These are phyloP conservation scores for Anthrax anthrax DNA, from an alignment of 2,888 invertebrate genomes.

Conservation along the genomic window DNA sequence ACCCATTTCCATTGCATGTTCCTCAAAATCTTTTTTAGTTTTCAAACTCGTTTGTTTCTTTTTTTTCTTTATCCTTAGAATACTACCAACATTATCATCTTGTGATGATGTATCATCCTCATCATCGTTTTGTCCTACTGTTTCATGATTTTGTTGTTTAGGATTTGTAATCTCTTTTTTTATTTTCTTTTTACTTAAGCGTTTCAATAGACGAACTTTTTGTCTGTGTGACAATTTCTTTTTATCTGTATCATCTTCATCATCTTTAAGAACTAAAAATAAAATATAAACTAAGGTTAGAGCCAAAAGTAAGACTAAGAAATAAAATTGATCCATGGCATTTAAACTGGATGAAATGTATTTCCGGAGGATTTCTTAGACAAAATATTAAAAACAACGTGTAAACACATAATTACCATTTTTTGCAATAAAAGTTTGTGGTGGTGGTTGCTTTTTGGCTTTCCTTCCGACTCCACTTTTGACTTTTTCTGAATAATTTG, in stretches of 20 bases:
- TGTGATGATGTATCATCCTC: slow-evolving; percentile 12
- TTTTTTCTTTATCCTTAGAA: too few relatives aligned
- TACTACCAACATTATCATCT: background rate
- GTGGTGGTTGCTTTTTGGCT: slow-evolving; percentile 72
- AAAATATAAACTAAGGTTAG: background rate
- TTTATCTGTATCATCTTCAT: slow-evolving; percentile 36
- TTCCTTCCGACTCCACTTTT: slow-evolving; percentile 79
- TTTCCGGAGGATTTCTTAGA: too few relatives aligned
- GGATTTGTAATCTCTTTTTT: slow-evolving; percentile 15
- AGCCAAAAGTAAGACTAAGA: slow-evolving; percentile 2
- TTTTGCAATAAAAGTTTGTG: slow-evolving; percentile 26
- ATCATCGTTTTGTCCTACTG: slow-evolving; percentile 18
- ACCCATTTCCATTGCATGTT: too few relatives aligned
- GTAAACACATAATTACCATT: too few relatives aligned
- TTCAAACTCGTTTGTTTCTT: too few relatives aligned
- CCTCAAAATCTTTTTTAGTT: too few relatives aligned
- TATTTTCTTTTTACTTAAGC: slow-evolving; percentile 42
- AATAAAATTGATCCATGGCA: too few relatives aligned
- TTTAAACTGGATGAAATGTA: background rate
- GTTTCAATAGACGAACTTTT: slow-evolving; percentile 49
- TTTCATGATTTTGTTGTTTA: slow-evolving; percentile 17
- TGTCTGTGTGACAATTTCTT: slow-evolving; percentile 54
- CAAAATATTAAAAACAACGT: too few relatives aligned
- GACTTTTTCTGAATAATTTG: slow-evolving; percentile 57
- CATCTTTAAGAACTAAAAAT: slow-evolving; percentile 29